phyloP scores from a whole-genome alignment of 1,140 invertebrate genomes.

The Drosophila virilis region DNA sequence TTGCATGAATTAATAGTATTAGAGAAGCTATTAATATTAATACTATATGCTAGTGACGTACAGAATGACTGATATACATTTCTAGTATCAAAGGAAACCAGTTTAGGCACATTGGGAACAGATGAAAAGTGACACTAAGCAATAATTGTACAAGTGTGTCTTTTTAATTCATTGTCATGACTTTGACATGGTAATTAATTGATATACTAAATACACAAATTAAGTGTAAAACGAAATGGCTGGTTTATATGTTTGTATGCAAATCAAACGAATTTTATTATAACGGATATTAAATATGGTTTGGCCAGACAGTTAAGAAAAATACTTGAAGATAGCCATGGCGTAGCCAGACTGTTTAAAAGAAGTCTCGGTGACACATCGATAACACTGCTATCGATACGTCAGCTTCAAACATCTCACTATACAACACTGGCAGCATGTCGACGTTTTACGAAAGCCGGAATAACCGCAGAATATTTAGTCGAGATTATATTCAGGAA shows the following conservation, averaged over 20 bases:
- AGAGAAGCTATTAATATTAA: neutral
- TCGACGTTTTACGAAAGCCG: constrained; percentile 34
- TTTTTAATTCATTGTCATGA: neutral
- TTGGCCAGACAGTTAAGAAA: neutral
- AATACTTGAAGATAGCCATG: neutral
- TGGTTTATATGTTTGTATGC: neutral
- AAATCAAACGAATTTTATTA: neutral
- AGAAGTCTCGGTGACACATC: neutral
- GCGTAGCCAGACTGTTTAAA: constrained; percentile 11
- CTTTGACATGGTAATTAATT: neutral
- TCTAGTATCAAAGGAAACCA: constrained; percentile 1
- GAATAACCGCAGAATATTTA: constrained; percentile 2
- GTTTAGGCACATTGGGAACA: constrained; percentile 3
- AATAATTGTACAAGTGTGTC: neutral
- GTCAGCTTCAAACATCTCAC: too few species aligned
- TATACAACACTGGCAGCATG: constrained; percentile 4
- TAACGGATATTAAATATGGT: neutral
- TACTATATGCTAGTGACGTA: constrained; percentile 22
- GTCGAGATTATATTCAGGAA: neutral
- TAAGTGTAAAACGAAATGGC: too few species aligned
- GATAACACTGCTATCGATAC: constrained; percentile 7
- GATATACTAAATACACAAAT: neutral
- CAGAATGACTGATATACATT: neutral
- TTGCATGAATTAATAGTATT: constrained; percentile 20
- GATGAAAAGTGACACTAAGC: neutral